These are phyloP conservation scores for Drosophila ananassae DNA, from an alignment of 1,140 invertebrate genomes.

Conservation along the genomic window DNA sequence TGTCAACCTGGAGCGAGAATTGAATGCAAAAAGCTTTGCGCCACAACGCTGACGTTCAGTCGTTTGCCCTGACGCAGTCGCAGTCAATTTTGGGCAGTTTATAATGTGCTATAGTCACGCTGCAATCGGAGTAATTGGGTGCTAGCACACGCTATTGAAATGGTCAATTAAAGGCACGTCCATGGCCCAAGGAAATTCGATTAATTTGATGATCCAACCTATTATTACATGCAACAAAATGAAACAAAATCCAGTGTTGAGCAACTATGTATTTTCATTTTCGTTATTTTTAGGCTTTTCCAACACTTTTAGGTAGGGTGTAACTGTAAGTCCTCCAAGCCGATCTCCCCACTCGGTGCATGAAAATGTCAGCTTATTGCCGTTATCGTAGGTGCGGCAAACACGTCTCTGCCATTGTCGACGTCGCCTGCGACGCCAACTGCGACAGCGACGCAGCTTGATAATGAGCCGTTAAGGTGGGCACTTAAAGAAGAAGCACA, in stretches of 20 bases:
- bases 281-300: background rate
- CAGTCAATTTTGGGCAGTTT: conserved; percentile 55
- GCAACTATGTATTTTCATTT: background rate
- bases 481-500: conserved; percentile 40
- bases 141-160: conserved; percentile 37
- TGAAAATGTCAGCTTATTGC: conserved; percentile 68
- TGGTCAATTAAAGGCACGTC: conserved; percentile 30
- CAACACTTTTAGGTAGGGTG: conserved; percentile 20
- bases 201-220: background rate
- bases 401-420: conserved; percentile 58
- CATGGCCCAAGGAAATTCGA: background rate
- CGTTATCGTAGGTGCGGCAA: conserved; percentile 81
- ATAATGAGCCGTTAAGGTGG: conserved; percentile 73
- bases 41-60: conserved; percentile 46
- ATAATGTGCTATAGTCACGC: conserved; percentile 48
- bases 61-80: conserved; percentile 63
- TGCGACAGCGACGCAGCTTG: conserved; percentile 51
- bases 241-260: background rate
- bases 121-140: conserved; percentile 49
- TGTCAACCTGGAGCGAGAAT: conserved; percentile 80
- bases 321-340: background rate
- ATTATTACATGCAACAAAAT: background rate
- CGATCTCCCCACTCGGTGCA: conserved; percentile 25
- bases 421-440: conserved; percentile 32
- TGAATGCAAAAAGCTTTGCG: conserved; percentile 78